Base-by-base conservation (phyloP, 2,113 vertebrate species). In the Potamarius usumacintae region DNA sequence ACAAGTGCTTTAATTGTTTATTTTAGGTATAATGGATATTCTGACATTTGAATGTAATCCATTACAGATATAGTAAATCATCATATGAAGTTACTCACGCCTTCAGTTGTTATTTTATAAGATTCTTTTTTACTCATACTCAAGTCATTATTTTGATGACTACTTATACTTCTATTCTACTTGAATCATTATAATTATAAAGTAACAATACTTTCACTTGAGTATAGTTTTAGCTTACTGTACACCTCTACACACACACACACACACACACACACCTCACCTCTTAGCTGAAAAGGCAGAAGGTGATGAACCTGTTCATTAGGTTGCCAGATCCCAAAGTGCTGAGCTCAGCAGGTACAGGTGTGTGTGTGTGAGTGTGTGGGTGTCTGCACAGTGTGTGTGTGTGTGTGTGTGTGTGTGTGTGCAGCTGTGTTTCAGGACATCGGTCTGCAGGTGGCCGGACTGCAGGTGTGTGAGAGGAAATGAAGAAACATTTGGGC, bases 301-400 rank as follows among this genome's bases (percentile, higher is more conserved):
- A 88, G 83, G 87, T 72, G 62, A 83, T 85, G 62, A 83, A 85
- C 83, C 86, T 89, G 60, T 85, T 78, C 42, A 53, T 5, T 34
- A n/a, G 53, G 53, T 79, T 85, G 85, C 83, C 88, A 87, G 53
- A 87, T 63, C 8, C 10, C 62, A 80, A 89, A 88, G 30, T 89
- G 90, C 83, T 89, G 85, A 62, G 63, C n/a, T 53, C 78, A 85
- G 86, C 76, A 82, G 81, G 84, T 82, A 65, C 79, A 85, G 81
- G 63, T 72, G 85, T 84, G 74, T 83, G 76, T 30, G 10, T 42
- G 34, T 42, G 34, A 15, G 53, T 48, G 62, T 69, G 53, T 82
- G 63, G 57, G 65, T 10, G 50, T 82, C 71, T 71, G 57, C 60
- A 55, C 67, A 50, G 77, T 62, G 69, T 67, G 84, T 67, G 60